Evolutionary conservation across 2,113 vertebrate species (phyloP).

Genomic region (Erythrocercus mccallii): DNA sequence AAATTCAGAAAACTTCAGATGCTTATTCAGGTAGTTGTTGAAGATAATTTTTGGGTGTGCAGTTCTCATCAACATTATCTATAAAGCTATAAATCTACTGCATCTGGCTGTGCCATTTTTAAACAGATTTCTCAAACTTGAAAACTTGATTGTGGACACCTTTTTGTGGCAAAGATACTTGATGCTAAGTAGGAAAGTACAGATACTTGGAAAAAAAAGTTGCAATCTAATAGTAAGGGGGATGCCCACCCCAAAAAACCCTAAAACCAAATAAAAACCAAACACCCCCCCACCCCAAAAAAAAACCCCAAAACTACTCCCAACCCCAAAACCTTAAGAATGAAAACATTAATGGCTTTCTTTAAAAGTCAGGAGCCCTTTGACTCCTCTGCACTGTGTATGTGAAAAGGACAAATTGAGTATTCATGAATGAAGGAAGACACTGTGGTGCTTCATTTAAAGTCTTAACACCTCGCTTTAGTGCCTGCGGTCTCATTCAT

Average conservation of each 20-base stretch:
- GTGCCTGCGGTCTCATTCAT: not conserved
- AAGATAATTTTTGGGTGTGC: not conserved
- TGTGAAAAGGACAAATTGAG: not conserved
- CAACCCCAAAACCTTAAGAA: not conserved
- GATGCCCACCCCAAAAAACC: rapidly evolving
- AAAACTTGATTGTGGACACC: not conserved
- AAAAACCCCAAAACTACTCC: not conserved
- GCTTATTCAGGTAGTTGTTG: not conserved
- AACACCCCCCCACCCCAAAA: no score
- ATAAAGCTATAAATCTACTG: not conserved
- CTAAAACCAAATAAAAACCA: not conserved
- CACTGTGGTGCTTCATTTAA: not conserved
- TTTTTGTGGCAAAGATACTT: not conserved
- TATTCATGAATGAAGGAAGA: not conserved
- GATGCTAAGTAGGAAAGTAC: not conserved
- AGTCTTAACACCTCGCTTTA: not conserved
- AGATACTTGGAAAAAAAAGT: not conserved
- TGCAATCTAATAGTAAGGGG: not conserved
- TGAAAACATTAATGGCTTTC: not conserved
- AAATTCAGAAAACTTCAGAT: not conserved
- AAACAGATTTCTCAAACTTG: not conserved
- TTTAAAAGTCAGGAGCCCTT: not conserved
- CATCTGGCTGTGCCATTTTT: not conserved
- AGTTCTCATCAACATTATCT: not conserved
- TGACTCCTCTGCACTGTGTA: not conserved